Evolutionary conservation across 2,888 invertebrate genomes (phyloP).

Genomic region (Masnerella sp.): DNA sequence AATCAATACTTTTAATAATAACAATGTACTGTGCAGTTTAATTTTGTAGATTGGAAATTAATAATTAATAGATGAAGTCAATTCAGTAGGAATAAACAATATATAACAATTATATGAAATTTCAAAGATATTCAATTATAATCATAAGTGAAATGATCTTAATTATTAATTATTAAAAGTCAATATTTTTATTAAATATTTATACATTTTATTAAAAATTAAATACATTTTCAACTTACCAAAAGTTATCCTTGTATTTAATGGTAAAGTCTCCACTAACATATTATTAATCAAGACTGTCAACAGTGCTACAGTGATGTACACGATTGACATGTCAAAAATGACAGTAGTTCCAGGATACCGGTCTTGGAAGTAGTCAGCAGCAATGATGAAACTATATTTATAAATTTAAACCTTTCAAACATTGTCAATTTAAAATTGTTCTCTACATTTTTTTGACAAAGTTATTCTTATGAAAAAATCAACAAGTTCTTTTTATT

Average conservation of each 20-base stretch:
- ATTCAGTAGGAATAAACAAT: too few relatives aligned
- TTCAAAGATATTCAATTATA: too few relatives aligned
- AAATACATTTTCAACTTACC: constrained; percentile 79
- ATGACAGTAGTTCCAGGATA: constrained; percentile 92
- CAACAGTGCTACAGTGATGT: constrained; percentile 92
- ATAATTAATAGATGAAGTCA: too few relatives aligned
- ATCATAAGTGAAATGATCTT: too few relatives aligned
- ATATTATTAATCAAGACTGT: constrained; percentile 92
- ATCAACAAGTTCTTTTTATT: neutral
- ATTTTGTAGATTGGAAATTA: too few relatives aligned
- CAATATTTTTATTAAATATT: too few relatives aligned
- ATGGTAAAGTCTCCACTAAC: constrained; percentile 88
- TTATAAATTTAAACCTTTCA: constrained; percentile 59
- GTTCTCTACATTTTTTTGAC: constrained; percentile 21
- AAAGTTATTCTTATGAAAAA: neutral
- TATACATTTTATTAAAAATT: too few relatives aligned
- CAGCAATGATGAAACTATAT: constrained; percentile 93
- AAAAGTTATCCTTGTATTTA: constrained; percentile 91
- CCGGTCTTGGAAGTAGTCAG: constrained; percentile 92
- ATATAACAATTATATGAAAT: neutral
- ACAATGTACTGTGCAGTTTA: too few relatives aligned
- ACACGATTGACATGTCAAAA: constrained; percentile 95
- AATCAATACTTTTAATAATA: too few relatives aligned
- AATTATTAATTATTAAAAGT: too few relatives aligned
- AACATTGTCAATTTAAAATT: too few relatives aligned